These are phyloP conservation scores for Cyprichromis sp. DNA, from an alignment of 2,113 vertebrate genomes.

Conservation along the genomic window DNA sequence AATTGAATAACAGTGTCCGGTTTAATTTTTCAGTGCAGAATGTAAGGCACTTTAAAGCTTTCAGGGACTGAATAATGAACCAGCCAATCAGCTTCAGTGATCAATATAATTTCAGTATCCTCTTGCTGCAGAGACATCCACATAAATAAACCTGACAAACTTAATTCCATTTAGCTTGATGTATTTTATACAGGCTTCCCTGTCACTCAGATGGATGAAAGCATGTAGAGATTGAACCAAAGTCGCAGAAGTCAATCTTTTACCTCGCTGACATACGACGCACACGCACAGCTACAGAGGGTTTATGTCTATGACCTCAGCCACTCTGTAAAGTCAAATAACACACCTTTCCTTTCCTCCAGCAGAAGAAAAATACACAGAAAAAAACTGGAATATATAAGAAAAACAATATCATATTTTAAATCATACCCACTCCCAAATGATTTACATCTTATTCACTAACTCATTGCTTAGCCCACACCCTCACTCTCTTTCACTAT, in stretches of 20 bases:
- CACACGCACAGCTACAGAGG: background rate
- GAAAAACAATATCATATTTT: conserved; percentile 18
- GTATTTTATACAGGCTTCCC: conserved; percentile 30
- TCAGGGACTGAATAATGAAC: conserved; percentile 6
- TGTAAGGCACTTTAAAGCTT: background rate
- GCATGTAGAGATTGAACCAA: conserved; percentile 50
- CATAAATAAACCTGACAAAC: conserved; percentile 54
- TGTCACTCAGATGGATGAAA: conserved; percentile 56
- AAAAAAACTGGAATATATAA: background rate
- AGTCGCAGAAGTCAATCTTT: conserved; percentile 35
- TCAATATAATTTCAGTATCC: conserved; percentile 49
- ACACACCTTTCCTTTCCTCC: background rate
- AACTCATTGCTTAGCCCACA: background rate
- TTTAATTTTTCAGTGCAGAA: background rate
- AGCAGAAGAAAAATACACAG: background rate
- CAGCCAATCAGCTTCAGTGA: conserved; percentile 31
- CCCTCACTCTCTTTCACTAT: background rate
- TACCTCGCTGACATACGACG: background rate
- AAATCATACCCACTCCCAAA: background rate
- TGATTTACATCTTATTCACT: conserved; percentile 6
- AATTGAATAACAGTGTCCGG: background rate
- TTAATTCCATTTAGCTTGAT: conserved; percentile 53
- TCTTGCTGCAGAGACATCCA: background rate
- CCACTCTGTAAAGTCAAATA: conserved; percentile 2
- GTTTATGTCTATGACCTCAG: conserved; percentile 30